A percentile compares a stretch with the other conserved stretches of the same genome.
phyloP scores from a whole-genome alignment of 2,797 vertebrate genomes.

The Helarctos malayanus region DNA sequence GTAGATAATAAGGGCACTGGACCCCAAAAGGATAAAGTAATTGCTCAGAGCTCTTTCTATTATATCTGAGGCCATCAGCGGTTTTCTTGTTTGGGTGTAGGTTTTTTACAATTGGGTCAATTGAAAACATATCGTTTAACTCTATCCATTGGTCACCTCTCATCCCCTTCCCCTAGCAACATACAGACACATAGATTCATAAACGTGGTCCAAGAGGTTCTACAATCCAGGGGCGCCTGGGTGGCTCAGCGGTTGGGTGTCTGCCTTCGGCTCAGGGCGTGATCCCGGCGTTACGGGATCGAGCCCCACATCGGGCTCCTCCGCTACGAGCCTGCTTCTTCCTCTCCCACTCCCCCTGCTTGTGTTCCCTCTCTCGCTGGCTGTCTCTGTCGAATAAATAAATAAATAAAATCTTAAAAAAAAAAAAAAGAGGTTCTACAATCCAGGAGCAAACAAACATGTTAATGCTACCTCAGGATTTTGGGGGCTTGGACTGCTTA shows the following conservation, averaged over 20 bases:
- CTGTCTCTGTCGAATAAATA: too few species aligned
- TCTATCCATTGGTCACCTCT: background rate
- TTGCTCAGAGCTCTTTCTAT: background rate
- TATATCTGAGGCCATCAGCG: background rate
- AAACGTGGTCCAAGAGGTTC: background rate
- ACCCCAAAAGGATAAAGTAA: background rate
- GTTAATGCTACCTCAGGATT: constrained; percentile 33
- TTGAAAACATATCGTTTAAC: background rate
- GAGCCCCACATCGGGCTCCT: too few species aligned
- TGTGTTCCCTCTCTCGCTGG: too few species aligned
- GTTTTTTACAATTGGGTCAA: background rate
- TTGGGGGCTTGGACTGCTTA: constrained; percentile 32
- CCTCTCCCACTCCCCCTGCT: too few species aligned
- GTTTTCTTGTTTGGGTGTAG: background rate
- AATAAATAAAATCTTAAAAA: too few species aligned
- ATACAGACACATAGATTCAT: background rate
- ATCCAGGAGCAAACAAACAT: background rate
- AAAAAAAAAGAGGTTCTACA: background rate
- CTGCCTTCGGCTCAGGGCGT: too few species aligned
- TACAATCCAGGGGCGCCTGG: background rate
- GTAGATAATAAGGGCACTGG: background rate
- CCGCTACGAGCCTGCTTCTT: too few species aligned
- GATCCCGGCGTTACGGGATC: too few species aligned
- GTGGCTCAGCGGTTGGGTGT: too few species aligned
- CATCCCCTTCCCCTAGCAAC: background rate